Percentiles rank a stretch among this genome's conserved stretches.
These are phyloP conservation scores for Acleris sparsana DNA, from an alignment of 2,888 invertebrate genomes.

Conservation along the genomic window DNA sequence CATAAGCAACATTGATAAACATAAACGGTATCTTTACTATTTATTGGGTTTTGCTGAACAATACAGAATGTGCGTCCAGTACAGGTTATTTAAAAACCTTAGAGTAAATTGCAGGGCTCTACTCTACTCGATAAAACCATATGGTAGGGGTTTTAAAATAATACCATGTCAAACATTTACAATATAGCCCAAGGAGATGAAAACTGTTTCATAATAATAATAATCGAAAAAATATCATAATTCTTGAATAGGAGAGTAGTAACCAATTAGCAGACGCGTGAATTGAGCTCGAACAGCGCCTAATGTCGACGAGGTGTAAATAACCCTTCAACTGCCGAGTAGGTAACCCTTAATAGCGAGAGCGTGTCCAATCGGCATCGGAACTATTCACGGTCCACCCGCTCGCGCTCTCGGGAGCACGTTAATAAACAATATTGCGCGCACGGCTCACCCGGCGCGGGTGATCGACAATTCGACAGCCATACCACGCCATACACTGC, in stretches of 20 bases:
- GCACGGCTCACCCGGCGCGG: conserved; percentile 17
- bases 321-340: conserved; percentile 37
- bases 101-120: too few relatives aligned
- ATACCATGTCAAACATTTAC: too few relatives aligned
- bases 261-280: conserved; percentile 51
- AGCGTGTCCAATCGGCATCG: conserved; percentile 45
- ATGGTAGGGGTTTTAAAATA: too few relatives aligned
- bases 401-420: conserved; percentile 12
- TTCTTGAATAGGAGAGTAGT: conserved; percentile 14
- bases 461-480: too few relatives aligned
- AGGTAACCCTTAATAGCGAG: conserved; percentile 46
- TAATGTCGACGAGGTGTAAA: conserved; percentile 44
- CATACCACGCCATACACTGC: background rate
- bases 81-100: background rate
- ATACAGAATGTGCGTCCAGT: background rate
- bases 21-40: conserved; percentile 10
- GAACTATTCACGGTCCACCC: conserved; percentile 32
- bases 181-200: too few relatives aligned
- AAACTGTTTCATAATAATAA: too few relatives aligned
- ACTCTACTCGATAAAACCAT: too few relatives aligned
- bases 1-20: conserved; percentile 10
- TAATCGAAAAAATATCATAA: too few relatives aligned
- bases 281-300: conserved; percentile 50
- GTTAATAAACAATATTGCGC: conserved; percentile 30
- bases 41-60: too few relatives aligned